phyloP scores from a whole-genome alignment of 2,113 vertebrate genomes.

The Neogobius melanostomus region DNA sequence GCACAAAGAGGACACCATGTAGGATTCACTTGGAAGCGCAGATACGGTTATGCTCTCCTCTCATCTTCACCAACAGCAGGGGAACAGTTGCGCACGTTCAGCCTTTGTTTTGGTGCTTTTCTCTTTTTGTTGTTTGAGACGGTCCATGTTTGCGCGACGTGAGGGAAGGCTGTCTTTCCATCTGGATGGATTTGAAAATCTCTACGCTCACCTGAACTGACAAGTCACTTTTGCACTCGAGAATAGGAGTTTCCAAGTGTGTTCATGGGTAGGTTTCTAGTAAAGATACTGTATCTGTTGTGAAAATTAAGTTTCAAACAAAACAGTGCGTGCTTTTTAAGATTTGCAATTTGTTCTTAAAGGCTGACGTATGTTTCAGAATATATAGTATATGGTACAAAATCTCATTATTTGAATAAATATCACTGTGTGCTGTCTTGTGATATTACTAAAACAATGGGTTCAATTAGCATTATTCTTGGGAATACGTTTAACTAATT shows the following conservation, averaged over 20 bases:
- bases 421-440: too few species aligned
- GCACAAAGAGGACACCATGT: slow-evolving; percentile 54
- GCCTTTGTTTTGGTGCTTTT: slow-evolving; percentile 23
- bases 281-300: not conserved
- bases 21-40: slow-evolving; percentile 7
- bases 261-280: slow-evolving; percentile 48
- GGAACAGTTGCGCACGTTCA: slow-evolving; percentile 11
- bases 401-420: too few species aligned
- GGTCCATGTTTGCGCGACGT: slow-evolving; percentile 10
- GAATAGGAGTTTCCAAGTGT: slow-evolving; percentile 31
- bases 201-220: slow-evolving; percentile 13
- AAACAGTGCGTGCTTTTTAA: not conserved
- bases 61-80: not conserved
- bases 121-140: slow-evolving; percentile 31
- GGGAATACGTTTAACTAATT: too few species aligned
- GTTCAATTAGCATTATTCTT: too few species aligned
- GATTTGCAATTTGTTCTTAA: too few species aligned
- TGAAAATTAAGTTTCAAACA: not conserved
- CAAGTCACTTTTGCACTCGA: slow-evolving; percentile 17
- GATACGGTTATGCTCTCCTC: not conserved
- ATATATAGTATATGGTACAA: too few species aligned
- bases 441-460: too few species aligned
- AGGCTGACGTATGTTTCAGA: too few species aligned
- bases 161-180: slow-evolving; percentile 30
- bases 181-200: slow-evolving; percentile 36